phyloP scores from a whole-genome alignment of 2,888 invertebrate species.

The Thecocarcelia acutangulata region DNA sequence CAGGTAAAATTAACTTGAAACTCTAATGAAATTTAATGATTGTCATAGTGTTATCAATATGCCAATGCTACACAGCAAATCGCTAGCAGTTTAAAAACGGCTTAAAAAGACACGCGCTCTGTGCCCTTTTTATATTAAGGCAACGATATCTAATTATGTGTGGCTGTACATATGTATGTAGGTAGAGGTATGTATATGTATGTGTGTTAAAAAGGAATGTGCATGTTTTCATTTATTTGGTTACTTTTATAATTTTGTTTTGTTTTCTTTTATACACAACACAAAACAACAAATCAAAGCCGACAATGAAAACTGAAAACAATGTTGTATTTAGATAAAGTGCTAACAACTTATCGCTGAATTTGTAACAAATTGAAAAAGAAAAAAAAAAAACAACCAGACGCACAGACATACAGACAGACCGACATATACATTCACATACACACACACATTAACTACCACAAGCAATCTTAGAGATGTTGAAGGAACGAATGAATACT shows the following conservation, averaged over 20 bases:
- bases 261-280: slow-evolving; percentile 28
- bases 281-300: slow-evolving; percentile 62
- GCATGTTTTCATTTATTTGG: slow-evolving; percentile 20
- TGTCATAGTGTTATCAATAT: no score
- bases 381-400: not conserved
- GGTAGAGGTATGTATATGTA: no score
- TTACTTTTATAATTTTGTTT: slow-evolving; percentile 20
- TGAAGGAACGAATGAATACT: slow-evolving; percentile 5
- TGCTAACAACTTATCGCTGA: slow-evolving; percentile 55
- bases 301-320: slow-evolving; percentile 49
- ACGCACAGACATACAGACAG: not conserved
- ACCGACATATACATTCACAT: no score
- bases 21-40: no score
- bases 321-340: slow-evolving; percentile 54
- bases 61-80: no score
- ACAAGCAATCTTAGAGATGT: slow-evolving; percentile 24
- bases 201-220: not conserved
- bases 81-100: no score
- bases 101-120: no score
- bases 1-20: no score
- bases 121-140: no score
- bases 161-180: not conserved
- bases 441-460: not conserved
- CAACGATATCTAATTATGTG: no score
- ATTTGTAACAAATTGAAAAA: slow-evolving; percentile 53